Evolutionary conservation across 1,140 invertebrate species (phyloP).

Genomic region (Heterodera carotae): DNA sequence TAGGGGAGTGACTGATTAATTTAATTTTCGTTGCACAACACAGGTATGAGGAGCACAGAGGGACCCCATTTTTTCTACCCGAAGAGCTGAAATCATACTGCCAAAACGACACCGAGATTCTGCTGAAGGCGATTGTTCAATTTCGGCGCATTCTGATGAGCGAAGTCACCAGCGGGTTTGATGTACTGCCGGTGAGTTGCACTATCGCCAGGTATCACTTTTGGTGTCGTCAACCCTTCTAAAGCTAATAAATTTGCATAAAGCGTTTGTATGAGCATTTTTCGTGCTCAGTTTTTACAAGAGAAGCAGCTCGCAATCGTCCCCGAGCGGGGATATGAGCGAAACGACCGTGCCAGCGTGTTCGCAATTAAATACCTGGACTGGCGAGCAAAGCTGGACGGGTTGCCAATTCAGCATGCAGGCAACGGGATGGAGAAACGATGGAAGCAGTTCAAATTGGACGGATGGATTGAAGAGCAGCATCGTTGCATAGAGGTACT

Average conservation of each 20-base stretch:
- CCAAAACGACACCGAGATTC: slow-evolving; percentile 7
- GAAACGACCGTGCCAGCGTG: background rate
- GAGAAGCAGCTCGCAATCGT: background rate
- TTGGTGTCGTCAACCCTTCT: no score
- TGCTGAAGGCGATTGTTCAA: no score
- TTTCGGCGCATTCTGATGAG: background rate
- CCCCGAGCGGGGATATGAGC: slow-evolving; percentile 10
- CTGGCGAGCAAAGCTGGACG: background rate
- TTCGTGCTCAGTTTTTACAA: background rate
- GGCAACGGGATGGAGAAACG: background rate
- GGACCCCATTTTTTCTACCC: background rate
- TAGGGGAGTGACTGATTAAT: no score
- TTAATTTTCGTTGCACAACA: no score
- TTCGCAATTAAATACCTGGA: slow-evolving; percentile 15
- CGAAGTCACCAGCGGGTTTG: no score
- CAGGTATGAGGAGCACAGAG: background rate
- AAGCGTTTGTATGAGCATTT: slow-evolving; percentile 6
- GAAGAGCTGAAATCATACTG: background rate
- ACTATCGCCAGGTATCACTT: no score
- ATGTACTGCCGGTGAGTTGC: no score
- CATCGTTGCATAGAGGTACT: background rate
- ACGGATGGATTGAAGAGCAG: slow-evolving; percentile 12
- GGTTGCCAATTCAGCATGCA: background rate
- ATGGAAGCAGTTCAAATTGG: background rate
- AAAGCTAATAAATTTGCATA: no score